A percentile compares a stretch with the other conserved stretches of the same genome.
Conservation (phyloP, 2,113 vertebrate species). For the Cariama cristata region DNA sequence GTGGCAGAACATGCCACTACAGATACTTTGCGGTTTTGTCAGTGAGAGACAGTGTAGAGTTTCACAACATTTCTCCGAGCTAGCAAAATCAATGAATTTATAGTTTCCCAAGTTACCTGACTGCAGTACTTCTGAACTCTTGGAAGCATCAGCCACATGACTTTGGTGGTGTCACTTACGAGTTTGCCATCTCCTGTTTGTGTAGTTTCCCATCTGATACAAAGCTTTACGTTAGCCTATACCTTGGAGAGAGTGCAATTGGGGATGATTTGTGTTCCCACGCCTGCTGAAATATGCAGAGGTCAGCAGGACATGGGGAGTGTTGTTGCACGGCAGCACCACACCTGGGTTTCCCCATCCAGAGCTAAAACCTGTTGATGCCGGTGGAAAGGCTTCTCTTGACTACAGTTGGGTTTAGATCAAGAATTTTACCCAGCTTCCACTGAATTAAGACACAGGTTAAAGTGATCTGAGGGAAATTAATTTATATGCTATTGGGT, state of each 20-base stretch:
- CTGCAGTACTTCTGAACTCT: neutral
- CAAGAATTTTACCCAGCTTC: neutral
- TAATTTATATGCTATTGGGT: neutral
- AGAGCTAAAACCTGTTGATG: neutral
- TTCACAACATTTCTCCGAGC: neutral
- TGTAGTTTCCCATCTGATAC: neutral
- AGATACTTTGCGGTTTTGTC: neutral
- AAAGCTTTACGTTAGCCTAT: neutral
- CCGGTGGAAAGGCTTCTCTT: neutral
- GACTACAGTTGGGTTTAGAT: neutral
- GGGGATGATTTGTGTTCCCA: accelerated
- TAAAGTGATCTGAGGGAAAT: neutral
- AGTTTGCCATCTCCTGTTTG: accelerated
- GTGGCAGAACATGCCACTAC: neutral
- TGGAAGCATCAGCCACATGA: neutral
- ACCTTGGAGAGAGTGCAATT: neutral
- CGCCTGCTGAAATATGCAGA: neutral
- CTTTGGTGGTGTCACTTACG: accelerated
- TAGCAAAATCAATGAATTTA: neutral
- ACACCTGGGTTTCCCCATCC: neutral
- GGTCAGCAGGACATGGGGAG: neutral
- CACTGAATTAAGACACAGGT: neutral
- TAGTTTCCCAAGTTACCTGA: neutral
- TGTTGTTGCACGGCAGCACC: neutral
- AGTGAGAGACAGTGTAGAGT: neutral